Percentiles rank a stretch among this genome's conserved stretches.
Conservation (phyloP, 2,888 invertebrate species). For the Drosophila diplacantha region DNA sequence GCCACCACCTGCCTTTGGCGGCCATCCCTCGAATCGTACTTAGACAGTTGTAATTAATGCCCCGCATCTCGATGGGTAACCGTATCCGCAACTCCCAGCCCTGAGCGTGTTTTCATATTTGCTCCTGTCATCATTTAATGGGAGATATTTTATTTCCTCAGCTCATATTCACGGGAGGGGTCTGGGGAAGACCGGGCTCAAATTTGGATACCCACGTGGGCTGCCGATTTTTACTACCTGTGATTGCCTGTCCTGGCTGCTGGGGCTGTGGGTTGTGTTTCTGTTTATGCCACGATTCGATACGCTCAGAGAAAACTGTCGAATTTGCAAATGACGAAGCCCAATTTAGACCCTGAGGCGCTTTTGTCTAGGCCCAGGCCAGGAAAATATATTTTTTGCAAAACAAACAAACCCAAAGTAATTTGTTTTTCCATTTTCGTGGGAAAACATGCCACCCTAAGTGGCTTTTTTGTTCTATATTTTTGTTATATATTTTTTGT, state of each 20-base stretch:
- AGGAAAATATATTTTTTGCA: constrained; percentile 34
- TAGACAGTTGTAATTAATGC: constrained; percentile 43
- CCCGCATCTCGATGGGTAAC: constrained; percentile 21
- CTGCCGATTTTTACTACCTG: constrained; percentile 21
- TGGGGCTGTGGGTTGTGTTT: not conserved
- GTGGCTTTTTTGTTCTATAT: constrained; percentile 8
- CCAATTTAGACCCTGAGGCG: constrained; percentile 51
- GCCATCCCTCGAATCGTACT: constrained; percentile 24
- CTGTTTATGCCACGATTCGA: constrained; percentile 45
- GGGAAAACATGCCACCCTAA: constrained; percentile 21
- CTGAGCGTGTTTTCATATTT: constrained; percentile 41
- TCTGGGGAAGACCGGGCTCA: constrained; percentile 9
- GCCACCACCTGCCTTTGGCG: constrained; percentile 5
- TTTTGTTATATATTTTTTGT: not conserved
- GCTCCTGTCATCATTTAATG: constrained; percentile 66
- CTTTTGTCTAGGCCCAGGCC: constrained; percentile 24
- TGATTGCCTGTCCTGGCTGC: constrained; percentile 16
- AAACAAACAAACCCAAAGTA: constrained; percentile 51
- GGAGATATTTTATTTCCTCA: constrained; percentile 46
- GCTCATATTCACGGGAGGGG: constrained; percentile 37
- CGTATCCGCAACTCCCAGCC: constrained; percentile 30
- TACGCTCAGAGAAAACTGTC: constrained; percentile 53
- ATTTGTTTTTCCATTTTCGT: constrained; percentile 45
- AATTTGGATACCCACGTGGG: constrained; percentile 37
- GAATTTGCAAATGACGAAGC: constrained; percentile 61